Evolutionary conservation across 2,888 invertebrate species (phyloP).

Genomic region (Limenitis camilla): DNA sequence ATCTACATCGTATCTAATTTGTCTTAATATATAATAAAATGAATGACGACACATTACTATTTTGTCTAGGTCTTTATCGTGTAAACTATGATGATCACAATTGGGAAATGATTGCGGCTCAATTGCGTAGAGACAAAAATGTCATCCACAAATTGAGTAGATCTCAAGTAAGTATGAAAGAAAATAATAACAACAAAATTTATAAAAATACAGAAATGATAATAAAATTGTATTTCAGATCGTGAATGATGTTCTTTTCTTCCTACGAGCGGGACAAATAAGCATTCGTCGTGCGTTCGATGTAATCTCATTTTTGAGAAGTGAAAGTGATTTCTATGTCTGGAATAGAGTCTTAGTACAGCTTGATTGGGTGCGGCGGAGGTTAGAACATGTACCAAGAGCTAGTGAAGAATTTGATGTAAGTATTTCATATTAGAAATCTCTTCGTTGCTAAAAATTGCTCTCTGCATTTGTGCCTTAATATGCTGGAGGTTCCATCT

Average conservation of each 20-base stretch:
- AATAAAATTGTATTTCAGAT: constrained; percentile 44
- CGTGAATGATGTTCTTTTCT: constrained; percentile 83
- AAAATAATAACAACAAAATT: background rate
- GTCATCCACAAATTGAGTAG: constrained; percentile 79
- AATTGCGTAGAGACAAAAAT: constrained; percentile 53
- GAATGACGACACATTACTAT: background rate
- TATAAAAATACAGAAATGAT: background rate
- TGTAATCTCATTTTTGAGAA: constrained; percentile 78
- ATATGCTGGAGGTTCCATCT: no score
- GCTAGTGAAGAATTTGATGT: constrained; percentile 47
- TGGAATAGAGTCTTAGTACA: constrained; percentile 80
- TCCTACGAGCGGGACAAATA: constrained; percentile 76
- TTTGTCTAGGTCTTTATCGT: constrained; percentile 74
- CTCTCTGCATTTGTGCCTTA: no score
- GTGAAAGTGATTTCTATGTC: constrained; percentile 83
- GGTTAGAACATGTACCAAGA: constrained; percentile 50
- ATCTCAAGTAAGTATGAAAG: constrained; percentile 74
- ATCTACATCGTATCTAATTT: background rate
- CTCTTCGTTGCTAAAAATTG: background rate
- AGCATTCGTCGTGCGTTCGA: constrained; percentile 74
- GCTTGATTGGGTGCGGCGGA: constrained; percentile 64
- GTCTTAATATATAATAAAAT: background rate
- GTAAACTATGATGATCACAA: constrained; percentile 78
- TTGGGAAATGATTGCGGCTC: constrained; percentile 70
- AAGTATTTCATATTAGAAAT: no score